Evolutionary conservation across 2,888 invertebrate species (phyloP), one percentile per base, ranked within the genome.

Genomic region (Clivina fossor): DNA sequence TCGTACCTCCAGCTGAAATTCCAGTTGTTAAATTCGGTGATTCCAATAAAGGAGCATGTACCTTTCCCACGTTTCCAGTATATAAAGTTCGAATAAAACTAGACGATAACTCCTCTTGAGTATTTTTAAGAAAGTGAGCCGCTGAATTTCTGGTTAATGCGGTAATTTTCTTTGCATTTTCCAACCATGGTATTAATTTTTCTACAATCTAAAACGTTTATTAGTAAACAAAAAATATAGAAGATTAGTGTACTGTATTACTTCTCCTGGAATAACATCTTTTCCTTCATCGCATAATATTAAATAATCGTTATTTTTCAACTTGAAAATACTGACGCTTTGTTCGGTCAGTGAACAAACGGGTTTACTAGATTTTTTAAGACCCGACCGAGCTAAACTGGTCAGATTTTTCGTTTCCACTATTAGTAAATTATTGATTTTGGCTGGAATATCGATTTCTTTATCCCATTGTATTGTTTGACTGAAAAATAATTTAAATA

Each of bases 21-120:
- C 72, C 72, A 8, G 71, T 68, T 3, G 72, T 61, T 38, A 73
- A 61, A 60, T 74, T 74, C 1, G 74, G 74, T 2, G 66, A 59
- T 62, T 71, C 69, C 28, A 74, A 59, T 58, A 63, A 66, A 8
- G 57, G 54, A 57, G 63, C 68, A 24, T 58, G 48, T 35, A 62
- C 63, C 8, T 46, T 51, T 30, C 56, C 57, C 13, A 51, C 47
- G 9, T 57, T 50, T 28, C 63, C 64, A 13, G 67, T 64, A 13
- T 50, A 58, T n/a, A 73, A 56, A 9, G 58, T 60, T 56, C 65
- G 63, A 32, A 70, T 64, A 30, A 71, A 51, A 22, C 68, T 67
- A 20, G 64, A 59, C 8, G 65, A 62, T 43, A 63, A 62, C 19
- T 63, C 61, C 18, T 47, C 18, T 4, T 59, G 20, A 37, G 62